Evolutionary conservation across 1,140 invertebrate species (phyloP).

Genomic region (Heliconius congener): DNA sequence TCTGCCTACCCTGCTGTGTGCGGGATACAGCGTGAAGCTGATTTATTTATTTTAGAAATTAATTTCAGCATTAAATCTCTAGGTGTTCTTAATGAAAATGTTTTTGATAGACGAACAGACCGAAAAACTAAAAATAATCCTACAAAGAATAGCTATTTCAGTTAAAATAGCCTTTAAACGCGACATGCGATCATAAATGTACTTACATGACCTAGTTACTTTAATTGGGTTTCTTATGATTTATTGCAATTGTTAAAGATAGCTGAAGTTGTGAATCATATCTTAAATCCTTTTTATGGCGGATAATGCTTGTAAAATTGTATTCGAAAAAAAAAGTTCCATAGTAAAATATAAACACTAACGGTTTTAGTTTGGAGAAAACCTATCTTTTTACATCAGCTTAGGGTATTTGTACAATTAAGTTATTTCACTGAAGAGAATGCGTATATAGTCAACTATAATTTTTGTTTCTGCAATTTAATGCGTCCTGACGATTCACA

Average conservation of each 20-base stretch:
- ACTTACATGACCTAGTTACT: background rate
- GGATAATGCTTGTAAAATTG: background rate
- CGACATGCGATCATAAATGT: background rate
- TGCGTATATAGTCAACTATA: too few relatives aligned
- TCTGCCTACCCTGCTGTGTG: too few relatives aligned
- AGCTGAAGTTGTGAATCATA: background rate
- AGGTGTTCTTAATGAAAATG: too few relatives aligned
- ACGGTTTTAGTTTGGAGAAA: too few relatives aligned
- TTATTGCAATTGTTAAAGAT: background rate
- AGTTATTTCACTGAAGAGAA: background rate
- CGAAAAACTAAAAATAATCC: too few relatives aligned
- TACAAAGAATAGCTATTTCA: background rate
- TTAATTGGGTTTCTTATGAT: background rate
- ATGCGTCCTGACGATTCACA: too few relatives aligned
- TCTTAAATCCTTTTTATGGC: background rate
- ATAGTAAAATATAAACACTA: background rate
- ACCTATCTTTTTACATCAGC: background rate
- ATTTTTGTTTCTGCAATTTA: too few relatives aligned
- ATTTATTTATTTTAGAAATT: too few relatives aligned
- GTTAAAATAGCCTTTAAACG: background rate
- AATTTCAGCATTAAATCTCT: too few relatives aligned
- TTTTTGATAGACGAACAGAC: too few relatives aligned
- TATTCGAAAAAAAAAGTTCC: background rate
- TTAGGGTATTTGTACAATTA: background rate
- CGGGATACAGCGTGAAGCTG: too few relatives aligned